These are phyloP conservation scores for Rhodinocichla rosea DNA, from an alignment of 2,113 vertebrate species.

Conservation along the genomic window DNA sequence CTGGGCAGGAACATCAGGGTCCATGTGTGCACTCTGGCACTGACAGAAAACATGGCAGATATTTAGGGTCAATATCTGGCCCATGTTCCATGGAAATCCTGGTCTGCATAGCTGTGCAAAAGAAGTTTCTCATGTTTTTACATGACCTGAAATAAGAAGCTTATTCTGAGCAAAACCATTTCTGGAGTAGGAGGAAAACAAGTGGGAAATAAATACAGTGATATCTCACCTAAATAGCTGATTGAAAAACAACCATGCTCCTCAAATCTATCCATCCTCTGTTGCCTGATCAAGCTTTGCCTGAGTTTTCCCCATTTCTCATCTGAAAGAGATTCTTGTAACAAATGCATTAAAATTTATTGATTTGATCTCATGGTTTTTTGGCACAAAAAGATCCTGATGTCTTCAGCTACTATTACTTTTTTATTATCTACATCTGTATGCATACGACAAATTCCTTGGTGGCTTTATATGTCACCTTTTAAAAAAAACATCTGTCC, in stretches of 20 bases:
- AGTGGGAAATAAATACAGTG: background rate
- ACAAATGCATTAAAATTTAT: background rate
- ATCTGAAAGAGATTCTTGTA: background rate
- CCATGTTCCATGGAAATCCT: fast-evolving
- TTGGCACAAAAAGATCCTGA: background rate
- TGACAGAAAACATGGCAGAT: fast-evolving
- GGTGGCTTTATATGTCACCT: background rate
- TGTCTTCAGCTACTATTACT: background rate
- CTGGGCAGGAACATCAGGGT: fast-evolving
- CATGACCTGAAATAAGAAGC: background rate
- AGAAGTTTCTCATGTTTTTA: background rate
- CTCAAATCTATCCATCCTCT: background rate
- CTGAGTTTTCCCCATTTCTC: background rate
- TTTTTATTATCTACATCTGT: background rate
- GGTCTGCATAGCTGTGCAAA: background rate
- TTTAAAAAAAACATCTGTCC: background rate
- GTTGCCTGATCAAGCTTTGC: background rate
- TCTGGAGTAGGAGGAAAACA: background rate
- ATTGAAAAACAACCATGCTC: background rate
- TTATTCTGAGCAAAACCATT: background rate
- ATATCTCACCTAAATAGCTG: background rate
- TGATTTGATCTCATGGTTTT: background rate
- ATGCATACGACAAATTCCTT: background rate
- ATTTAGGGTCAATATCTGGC: background rate
- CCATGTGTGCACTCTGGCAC: fast-evolving